Base-by-base conservation (phyloP, 2,113 vertebrate genomes). In the Brachypodius melanocephalos region DNA sequence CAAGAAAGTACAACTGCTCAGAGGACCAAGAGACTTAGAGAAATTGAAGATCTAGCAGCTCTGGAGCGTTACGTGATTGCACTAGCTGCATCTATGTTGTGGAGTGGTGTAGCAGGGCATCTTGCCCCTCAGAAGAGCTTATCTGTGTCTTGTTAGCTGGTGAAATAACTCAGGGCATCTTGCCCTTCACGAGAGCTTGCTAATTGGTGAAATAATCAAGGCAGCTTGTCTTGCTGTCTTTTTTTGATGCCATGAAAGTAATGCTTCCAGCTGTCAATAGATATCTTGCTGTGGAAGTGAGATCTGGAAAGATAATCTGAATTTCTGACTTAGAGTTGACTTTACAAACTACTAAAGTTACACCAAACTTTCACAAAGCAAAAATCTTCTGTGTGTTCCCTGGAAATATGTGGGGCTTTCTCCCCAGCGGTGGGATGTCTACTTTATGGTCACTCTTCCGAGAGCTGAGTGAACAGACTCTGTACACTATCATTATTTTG, bases 401-500 rank as follows among this genome's bases (percentile, higher is more conserved):
- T 75, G 61, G 31, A 66, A 66, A 42, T 14, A 4, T 34, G 34
- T 34, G 36, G 20, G 25, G 8, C 61, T 66, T 85, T 58, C 20
- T 34, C 5, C 43, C 43, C 29, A 40, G 8, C 66, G 8, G 2
- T 42, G 61, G 25, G 29, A 66, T 42, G 34, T 12, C 31, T 25
- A 3, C 31, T 34, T 49, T 21, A 63, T 13, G 24, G 24, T 49
- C 66, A 66, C 31, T 66, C 16, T 31, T 17, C 8, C 0, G 0
- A 19, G 25, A 34, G 18, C 19, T 20, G 25, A 57, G 34, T 19
- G 34, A 31, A 66, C 57, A 25, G 16, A 42, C 31, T 85, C 29
- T 9, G 16, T 57, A 34, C 10, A 31, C 43, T 49, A 25, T 3
- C 0, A 0, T 14, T 66, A 49, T 75, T 75, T 74, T 2, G 8